Evolutionary conservation across 1,140 invertebrate species (phyloP), one percentile per base, ranked within the genome.

Genomic region (Drosophila punjabiensis): DNA sequence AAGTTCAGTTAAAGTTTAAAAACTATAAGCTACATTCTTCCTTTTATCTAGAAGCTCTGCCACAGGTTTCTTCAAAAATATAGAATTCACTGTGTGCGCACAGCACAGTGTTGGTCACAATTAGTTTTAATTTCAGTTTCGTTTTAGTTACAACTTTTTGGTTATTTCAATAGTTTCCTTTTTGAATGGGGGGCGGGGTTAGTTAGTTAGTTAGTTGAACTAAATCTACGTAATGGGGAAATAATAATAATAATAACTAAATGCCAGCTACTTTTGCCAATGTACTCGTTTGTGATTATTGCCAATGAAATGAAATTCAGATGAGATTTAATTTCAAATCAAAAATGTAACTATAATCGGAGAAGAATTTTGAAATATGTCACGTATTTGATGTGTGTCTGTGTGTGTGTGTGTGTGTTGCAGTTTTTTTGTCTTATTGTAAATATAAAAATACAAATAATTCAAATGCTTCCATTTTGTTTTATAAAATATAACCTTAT

Each of bases 241-340:
- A 66, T 76, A 48, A 76, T 66, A 76, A 43, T 66, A 66, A 37
- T 76, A 62, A 55, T 5, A 24, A 24, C 33, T 66, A 53, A 76
- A 77, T 48, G 55, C 52, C 62, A 76, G 71, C 73, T 76, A 76
- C 73, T 58, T 50, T 77, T 77, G 71, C 71, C 71, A 74, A 74
- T 74, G 47, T 73, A 45, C 32, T 71, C 50, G 64, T 64, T 69
- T 71, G 65, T 71, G 68, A 71, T 71, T 69, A 71, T 69, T 47
- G 64, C 68, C 68, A 71, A 71, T 71, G 68, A 39, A 56, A 68
- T 24, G 14, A 43, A 33, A 41, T 41, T 39, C 3, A 73, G 59
- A 73, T 52, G 55, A 74, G 18, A 52, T 24, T 61, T 18, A 60
- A 41, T 39, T 60, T 45, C 13, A 35, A 63, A 45, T n/a, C 6